Conservation (phyloP, 2,797 vertebrate species). For the Sciurus carolinensis region DNA sequence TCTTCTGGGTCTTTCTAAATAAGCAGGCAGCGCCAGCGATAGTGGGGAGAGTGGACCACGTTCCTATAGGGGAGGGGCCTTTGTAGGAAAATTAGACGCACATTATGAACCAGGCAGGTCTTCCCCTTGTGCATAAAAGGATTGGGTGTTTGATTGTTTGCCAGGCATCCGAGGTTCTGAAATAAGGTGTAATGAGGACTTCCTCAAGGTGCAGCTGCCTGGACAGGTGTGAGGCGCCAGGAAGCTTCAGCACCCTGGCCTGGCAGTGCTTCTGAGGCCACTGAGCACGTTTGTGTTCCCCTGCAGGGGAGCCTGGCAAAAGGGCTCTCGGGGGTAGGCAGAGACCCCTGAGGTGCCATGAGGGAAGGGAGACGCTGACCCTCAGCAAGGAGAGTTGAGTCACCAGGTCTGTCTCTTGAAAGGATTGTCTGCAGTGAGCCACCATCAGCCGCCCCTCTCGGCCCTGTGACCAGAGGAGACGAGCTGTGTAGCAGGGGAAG, state of each 20-base stretch:
- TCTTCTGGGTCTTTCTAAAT: slow-evolving; percentile 1
- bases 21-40: rapidly evolving
- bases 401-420: background rate
- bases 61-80: background rate
- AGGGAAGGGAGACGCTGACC: background rate
- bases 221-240: slow-evolving; percentile 27
- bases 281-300: background rate
- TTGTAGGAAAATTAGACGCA: slow-evolving; percentile 26
- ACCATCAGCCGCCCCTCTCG: background rate
- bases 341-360: background rate
- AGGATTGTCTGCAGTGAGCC: background rate
- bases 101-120: background rate
- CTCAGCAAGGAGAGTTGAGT: background rate
- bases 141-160: background rate
- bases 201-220: slow-evolving; percentile 55
- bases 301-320: background rate
- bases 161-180: background rate
- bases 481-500: background rate
- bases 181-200: slow-evolving; percentile 43
- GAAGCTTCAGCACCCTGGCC: background rate
- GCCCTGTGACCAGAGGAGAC: background rate
- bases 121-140: slow-evolving; percentile 23
- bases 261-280: slow-evolving; percentile 41
- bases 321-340: background rate
- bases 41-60: background rate